Percentiles rank a stretch among this genome's conserved stretches.
phyloP scores from a whole-genome alignment of 2,888 invertebrate genomes.

The Corbicula japonica region DNA sequence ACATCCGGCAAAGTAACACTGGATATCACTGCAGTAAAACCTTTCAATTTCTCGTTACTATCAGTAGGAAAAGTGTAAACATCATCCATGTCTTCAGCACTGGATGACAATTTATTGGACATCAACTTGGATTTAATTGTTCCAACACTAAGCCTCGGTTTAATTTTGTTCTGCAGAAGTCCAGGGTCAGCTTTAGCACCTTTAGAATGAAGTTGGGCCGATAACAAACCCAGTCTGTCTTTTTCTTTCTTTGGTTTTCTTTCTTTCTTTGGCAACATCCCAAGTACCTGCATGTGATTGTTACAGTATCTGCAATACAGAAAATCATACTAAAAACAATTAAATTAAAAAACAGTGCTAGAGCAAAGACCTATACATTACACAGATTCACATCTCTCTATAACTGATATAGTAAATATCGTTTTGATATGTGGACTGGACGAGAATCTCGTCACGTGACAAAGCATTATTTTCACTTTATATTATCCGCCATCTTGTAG shows the following conservation, averaged over 20 bases:
- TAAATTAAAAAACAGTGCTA: not conserved
- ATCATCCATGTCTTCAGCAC: conserved; percentile 80
- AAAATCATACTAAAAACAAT: conserved; percentile 19
- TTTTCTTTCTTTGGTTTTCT: conserved; percentile 79
- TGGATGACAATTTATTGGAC: conserved; percentile 47
- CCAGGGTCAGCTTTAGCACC: conserved; percentile 67
- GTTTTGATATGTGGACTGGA: no score
- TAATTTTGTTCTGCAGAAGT: conserved; percentile 78
- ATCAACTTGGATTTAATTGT: conserved; percentile 56
- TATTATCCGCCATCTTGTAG: no score
- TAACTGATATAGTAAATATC: no score
- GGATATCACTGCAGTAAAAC: conserved; percentile 48
- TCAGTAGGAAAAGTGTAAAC: conserved; percentile 83
- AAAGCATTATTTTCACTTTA: no score
- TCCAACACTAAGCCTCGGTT: conserved; percentile 71
- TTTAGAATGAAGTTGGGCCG: conserved; percentile 23
- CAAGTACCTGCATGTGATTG: conserved; percentile 87
- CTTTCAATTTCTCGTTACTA: conserved; percentile 53
- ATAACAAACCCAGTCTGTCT: conserved; percentile 33
- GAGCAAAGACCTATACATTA: no score
- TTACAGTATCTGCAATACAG: conserved; percentile 86
- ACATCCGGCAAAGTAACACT: conserved; percentile 57
- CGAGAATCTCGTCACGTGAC: no score
- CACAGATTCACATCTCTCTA: no score
- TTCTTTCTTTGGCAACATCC: conserved; percentile 82